A percentile compares a stretch with the other conserved stretches of the same genome.
Evolutionary conservation across 2,113 vertebrate genomes (phyloP).

Genomic region (Prietella phreatophila): DNA sequence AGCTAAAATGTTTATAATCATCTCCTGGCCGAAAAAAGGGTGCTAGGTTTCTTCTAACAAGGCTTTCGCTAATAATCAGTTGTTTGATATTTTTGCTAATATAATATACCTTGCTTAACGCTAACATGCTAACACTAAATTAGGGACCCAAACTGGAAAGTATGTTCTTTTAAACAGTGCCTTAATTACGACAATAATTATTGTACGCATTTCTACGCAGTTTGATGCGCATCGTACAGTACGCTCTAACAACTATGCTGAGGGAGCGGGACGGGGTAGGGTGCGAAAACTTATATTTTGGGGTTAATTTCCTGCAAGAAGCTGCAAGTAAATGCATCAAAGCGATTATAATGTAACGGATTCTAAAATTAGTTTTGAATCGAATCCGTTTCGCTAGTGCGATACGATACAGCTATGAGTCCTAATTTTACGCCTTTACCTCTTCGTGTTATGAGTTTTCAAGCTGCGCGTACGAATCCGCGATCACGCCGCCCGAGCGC

Average conservation of each 20-base stretch:
- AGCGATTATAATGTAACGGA: not conserved
- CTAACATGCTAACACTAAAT: not conserved
- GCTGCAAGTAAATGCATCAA: not conserved
- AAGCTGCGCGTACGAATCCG: not conserved
- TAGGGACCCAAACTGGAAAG: slow-evolving; percentile 1
- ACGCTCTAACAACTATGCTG: too few species aligned
- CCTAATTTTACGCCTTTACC: too few species aligned
- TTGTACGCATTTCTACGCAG: too few species aligned
- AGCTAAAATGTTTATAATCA: not conserved
- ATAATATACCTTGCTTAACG: not conserved
- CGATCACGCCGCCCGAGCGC: not conserved
- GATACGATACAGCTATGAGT: not conserved
- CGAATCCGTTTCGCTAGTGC: not conserved
- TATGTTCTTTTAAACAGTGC: not conserved
- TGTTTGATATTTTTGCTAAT: not conserved
- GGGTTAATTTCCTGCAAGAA: not conserved
- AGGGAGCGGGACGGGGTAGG: too few species aligned
- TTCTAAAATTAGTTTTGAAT: not conserved
- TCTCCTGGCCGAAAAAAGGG: not conserved
- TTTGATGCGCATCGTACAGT: too few species aligned
- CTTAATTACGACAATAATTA: not conserved
- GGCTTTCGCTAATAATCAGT: not conserved
- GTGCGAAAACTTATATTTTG: too few species aligned
- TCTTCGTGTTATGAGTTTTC: not conserved
- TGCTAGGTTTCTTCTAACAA: not conserved